Percentiles rank a stretch among this genome's conserved stretches.
Conservation (phyloP, 2,888 invertebrate genomes). For the Volucella bombylans region DNA sequence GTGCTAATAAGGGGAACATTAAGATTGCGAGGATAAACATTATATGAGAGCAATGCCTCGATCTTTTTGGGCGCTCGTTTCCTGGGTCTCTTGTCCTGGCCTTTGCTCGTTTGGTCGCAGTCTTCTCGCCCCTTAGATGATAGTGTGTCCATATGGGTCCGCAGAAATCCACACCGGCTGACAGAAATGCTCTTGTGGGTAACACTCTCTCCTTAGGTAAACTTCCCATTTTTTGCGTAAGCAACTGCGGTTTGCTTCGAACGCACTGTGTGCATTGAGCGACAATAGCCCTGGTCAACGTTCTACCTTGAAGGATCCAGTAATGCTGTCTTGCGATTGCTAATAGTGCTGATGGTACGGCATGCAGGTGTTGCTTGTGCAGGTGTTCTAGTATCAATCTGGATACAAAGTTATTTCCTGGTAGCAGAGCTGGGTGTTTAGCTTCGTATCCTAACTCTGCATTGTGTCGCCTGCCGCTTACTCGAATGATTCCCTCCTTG, state of each 20-base stretch:
- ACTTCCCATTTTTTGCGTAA: conserved; percentile 72
- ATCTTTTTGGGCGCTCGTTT: no score
- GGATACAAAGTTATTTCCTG: conserved; percentile 49
- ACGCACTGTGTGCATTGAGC: conserved; percentile 59
- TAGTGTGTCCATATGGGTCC: no score
- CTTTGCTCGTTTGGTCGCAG: no score
- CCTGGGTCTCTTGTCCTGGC: no score
- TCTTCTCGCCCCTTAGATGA: conserved; percentile 21
- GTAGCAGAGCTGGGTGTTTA: conserved; percentile 75
- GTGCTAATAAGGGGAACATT: no score
- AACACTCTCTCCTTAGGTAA: conserved; percentile 19
- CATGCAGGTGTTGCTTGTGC: conserved; percentile 17
- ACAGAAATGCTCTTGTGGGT: no score
- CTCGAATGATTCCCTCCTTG: no score
- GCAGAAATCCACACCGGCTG: no score
- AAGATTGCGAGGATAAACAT: no score
- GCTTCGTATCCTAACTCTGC: conserved; percentile 37
- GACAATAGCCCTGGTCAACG: conserved; percentile 38
- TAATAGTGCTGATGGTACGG: conserved; percentile 48
- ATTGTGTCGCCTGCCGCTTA: no score
- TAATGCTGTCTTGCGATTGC: conserved; percentile 60
- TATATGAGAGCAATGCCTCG: no score
- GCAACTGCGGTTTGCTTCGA: conserved; percentile 45
- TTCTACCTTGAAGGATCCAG: conserved; percentile 73
- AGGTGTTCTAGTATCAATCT: conserved; percentile 11